Base-by-base conservation (phyloP, 2,888 invertebrate species). In the Epistrophe eligans region DNA sequence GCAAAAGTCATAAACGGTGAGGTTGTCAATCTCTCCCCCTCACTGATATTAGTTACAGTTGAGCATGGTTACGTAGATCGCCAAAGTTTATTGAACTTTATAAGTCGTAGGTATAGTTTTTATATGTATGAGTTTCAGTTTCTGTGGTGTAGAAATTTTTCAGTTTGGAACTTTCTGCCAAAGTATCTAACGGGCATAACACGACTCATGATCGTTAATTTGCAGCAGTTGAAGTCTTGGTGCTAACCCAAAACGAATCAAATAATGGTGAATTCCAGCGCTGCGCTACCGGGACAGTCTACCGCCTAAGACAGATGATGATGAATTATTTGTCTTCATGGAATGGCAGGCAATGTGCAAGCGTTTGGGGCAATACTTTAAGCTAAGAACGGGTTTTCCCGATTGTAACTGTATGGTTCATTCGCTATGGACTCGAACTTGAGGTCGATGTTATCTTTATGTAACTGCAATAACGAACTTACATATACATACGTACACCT, bases 371-470 rank as follows among this genome's bases (percentile, higher is more conserved):
- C 38, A 57, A 66, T 62, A 66, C 50, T 17, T 43, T 40, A 45
- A 35, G 19, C 11, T 15, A 38, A 64, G 66, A 85, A 85, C 85
- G 40, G 72, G 85, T 85, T 82, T 84, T 73, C 10, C 48, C 50
- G 55, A 38, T 52, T 77, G 35, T 71, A 72, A 58, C 43, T 64
- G 70, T 45, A 64, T 67, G 40, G 62, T 55, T 77, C 40, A 72
- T 74, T 82, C 85, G 81, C 62, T 81, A 64, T 77, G 55, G 67
- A 77, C 73, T 81, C 77, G 77, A 85, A 82, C 82, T 82, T 79
- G 70, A 85, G 85, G 85, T 85, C 85, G 85, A 82, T 82, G 85
- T 77, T 79, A 85, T 74, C 70, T 82, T 85, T 85, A 85, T 79
- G 77, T 85, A 85, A 85, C 82, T 82, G 67, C 72, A 62, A 11